Conservation (phyloP, 2,888 invertebrate species). For the Cancer borealis region DNA sequence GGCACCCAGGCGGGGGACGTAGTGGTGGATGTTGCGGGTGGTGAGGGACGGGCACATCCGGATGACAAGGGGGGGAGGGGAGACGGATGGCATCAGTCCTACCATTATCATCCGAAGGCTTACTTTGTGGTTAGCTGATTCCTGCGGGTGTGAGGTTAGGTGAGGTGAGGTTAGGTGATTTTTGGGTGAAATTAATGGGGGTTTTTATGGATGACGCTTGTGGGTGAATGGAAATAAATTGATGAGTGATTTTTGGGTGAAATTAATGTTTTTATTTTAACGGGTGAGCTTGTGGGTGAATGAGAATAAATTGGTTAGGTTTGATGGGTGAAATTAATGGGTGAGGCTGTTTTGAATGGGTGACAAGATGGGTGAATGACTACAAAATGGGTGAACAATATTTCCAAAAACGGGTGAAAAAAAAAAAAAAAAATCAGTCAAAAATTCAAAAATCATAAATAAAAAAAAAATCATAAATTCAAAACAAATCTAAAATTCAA, state of each 20-base stretch:
- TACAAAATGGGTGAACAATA: no score
- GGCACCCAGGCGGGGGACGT: constrained; percentile 82
- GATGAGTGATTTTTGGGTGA: not conserved
- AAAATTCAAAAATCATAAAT: no score
- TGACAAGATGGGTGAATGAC: no score
- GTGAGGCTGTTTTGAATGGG: not conserved
- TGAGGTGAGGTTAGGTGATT: not conserved
- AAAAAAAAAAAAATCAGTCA: no score
- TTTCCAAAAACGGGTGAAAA: no score
- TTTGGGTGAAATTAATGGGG: no score
- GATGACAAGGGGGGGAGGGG: constrained; percentile 81
- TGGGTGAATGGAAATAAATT: not conserved
- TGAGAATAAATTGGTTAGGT: no score
- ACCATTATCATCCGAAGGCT: constrained; percentile 81
- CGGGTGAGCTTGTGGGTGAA: no score
- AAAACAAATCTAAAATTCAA: no score
- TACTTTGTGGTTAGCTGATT: constrained; percentile 41
- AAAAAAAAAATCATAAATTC: no score
- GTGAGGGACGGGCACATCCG: constrained; percentile 83
- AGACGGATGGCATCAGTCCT: constrained; percentile 81
- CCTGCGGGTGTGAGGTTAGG: not conserved
- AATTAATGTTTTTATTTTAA: no score
- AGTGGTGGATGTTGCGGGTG: constrained; percentile 82
- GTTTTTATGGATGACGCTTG: not conserved
- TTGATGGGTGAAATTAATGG: not conserved